phyloP scores from a whole-genome alignment of 2,888 invertebrate genomes.

The Harmothoe impar region DNA sequence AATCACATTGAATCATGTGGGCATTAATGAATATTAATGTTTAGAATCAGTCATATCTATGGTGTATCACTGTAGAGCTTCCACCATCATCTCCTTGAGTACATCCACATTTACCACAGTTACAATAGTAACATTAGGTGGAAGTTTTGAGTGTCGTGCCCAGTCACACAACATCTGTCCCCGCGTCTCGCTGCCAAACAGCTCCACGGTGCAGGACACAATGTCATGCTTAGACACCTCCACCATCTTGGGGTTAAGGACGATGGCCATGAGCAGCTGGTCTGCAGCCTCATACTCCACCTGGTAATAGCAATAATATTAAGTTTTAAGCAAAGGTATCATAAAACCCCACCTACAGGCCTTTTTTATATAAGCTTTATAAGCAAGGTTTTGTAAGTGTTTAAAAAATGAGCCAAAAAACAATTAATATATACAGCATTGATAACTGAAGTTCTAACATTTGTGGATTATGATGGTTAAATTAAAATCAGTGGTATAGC shows the following conservation, averaged over 20 bases:
- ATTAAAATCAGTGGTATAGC: no score
- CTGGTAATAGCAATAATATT: no score
- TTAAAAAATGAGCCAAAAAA: no score
- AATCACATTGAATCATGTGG: no score
- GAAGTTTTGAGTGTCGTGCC: not conserved
- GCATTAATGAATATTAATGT: no score
- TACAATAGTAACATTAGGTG: conserved; percentile 46
- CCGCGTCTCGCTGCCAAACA: not conserved
- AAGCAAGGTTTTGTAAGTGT: no score
- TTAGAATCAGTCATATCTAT: not conserved
- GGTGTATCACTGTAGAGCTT: conserved; percentile 19
- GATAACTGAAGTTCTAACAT: no score
- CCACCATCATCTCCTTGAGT: conserved; percentile 15
- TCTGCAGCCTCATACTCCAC: conserved; percentile 49
- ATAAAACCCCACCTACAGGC: no score
- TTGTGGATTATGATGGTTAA: no score
- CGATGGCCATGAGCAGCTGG: conserved; percentile 59
- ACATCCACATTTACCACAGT: conserved; percentile 18
- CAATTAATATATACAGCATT: no score
- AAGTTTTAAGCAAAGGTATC: no score
- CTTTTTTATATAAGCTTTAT: no score
- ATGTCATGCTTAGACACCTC: not conserved
- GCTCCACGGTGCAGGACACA: not conserved
- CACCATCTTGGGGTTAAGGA: not conserved
- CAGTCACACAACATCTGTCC: conserved; percentile 58